Percentiles rank a stretch among this genome's conserved stretches.
These are phyloP conservation scores for Jaculus jaculus DNA, from an alignment of 2,113 vertebrate genomes.

Conservation along the genomic window DNA sequence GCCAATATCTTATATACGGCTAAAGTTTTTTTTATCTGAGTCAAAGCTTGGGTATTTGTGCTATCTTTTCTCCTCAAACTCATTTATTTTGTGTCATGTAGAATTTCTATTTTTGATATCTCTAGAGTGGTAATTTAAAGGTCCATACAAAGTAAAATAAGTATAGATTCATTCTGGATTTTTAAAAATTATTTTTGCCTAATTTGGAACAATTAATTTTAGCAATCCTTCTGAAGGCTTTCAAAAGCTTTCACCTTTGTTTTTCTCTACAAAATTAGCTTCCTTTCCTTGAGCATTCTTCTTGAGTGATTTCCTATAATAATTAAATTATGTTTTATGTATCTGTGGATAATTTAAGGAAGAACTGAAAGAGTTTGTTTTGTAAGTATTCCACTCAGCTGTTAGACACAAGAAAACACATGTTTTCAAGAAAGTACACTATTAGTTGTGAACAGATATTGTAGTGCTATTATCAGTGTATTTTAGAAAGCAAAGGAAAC, in stretches of 20 bases:
- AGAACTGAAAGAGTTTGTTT: not conserved
- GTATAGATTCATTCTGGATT: not conserved
- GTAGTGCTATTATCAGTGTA: not conserved
- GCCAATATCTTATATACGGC: not conserved
- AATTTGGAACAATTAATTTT: slow-evolving; percentile 31
- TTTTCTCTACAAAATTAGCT: not conserved
- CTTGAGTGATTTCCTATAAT: not conserved
- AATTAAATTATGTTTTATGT: not conserved
- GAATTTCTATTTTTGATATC: not conserved
- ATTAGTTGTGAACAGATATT: not conserved
- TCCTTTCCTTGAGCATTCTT: not conserved
- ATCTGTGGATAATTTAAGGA: not conserved
- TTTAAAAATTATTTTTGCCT: not conserved
- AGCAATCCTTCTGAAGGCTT: slow-evolving; percentile 6
- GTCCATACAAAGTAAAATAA: not conserved
- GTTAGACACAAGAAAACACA: not conserved
- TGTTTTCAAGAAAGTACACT: not conserved
- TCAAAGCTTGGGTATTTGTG: not conserved
- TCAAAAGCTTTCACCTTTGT: not conserved
- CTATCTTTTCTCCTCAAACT: not conserved
- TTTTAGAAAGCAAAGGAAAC: not conserved
- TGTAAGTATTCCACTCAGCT: not conserved
- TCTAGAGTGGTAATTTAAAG: not conserved
- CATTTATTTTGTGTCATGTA: not conserved
- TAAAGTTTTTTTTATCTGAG: not conserved